Evolutionary conservation across 2,888 invertebrate species (phyloP), one percentile per base, ranked within the genome.

Genomic region (Papilio elwesi): DNA sequence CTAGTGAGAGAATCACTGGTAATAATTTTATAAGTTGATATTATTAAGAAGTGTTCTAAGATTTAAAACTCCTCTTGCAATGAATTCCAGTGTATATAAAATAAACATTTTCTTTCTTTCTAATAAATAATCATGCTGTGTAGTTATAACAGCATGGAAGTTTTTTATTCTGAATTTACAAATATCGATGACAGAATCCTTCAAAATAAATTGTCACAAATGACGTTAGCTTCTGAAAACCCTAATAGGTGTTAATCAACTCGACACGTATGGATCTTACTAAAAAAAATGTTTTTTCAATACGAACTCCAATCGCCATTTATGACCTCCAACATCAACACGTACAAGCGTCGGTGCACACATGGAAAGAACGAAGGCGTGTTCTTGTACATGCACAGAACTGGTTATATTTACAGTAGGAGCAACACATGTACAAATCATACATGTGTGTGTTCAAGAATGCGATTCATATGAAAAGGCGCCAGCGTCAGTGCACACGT

Each of bases 391-490:
- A 76, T 87, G 80, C 89, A 89, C 81, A 74, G 74, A 78, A 85
- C 78, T 82, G 80, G 78, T 77, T 77, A 82, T 90, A 79, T 71
- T 76, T 82, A 88, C 81, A 81, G 80, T 79, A 81, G 77, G 78
- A 81, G 81, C 74, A 86, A 87, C 86, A 89, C 85, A 80, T 79
- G 78, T 77, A 82, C 78, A 77, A 78, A 71, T 59, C 74, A 75
- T 67, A 72, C 78, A 75, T 83, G 85, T 87, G 81, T 77, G 76
- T 65, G 75, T 78, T 74, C 79, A 87, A 87, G 88, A 88, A 90
- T 88, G 87, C 87, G 84, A 88, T 89, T 90, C 85, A 86, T 87
- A 90, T 90, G 85, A 87, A 87, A 88, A 85, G 88, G 85, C 81
- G 81, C 82, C 81, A 79, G 59, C 59, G 59, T 43, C 43, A 43